Base-by-base conservation (phyloP, 2,888 invertebrate species). In the Ochlodes sylvanus region DNA sequence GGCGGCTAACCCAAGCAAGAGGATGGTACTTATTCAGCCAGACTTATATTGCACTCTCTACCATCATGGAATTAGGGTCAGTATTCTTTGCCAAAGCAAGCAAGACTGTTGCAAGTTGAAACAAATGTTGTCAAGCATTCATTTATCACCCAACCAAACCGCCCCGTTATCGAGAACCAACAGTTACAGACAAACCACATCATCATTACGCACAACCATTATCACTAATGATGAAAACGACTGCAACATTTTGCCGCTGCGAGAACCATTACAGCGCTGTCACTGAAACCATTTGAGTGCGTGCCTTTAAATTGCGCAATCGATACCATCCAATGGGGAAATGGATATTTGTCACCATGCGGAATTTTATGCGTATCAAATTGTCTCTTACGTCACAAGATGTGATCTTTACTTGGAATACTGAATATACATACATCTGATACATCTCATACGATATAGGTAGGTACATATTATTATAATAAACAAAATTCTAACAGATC, bases 281-380 rank as follows among this genome's bases (percentile, higher is more conserved):
- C 27, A 44, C 15, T 15, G 47, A 47, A 47, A 32, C 15, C 12
- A 12, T 61, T 47, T 15, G 12, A 61, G 27, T 32, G 60, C 60
- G 21, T 47, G 47, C 27, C 17, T 12, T 17, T 47, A 47, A 61
- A 56, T 21, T 61, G 15, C 32, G 60, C 47, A 61, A 61, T 47
- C 47, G 44, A 47, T 17, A 56, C 34, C 38, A 15, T 61, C 32
- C 60, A 61, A 15, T 15, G 47, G 32, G 47, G 17, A 17, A 10
- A 7, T 47, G 44, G 44, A 15, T 32, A 15, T 32, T 47, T 27
- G 15, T 17, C 17, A 15, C 55, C 9, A 12, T 17, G 12, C 19
- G 19, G 12, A 10, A 50, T 10, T 47, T 15, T 15, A 47, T 17
- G 15, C 12, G 12, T 10, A 12, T 38, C 9, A 3, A 38, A 38